Base-by-base conservation (phyloP, 2,888 invertebrate species). In the Calliopum simillimum region DNA sequence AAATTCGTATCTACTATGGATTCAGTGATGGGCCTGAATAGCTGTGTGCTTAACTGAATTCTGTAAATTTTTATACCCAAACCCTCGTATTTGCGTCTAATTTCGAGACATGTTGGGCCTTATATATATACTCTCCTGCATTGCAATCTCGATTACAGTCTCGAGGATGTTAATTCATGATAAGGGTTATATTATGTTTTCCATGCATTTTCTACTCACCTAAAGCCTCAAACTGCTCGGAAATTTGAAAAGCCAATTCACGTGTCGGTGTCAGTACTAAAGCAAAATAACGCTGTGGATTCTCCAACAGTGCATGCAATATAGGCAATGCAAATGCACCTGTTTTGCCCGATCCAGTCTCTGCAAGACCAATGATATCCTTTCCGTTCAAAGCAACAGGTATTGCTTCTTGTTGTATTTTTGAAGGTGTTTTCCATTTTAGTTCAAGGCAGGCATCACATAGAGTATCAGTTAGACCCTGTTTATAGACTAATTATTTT, bases 271-370 rank as follows among this genome's bases (percentile, higher is more conserved):
- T 99, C 64, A 99, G 86, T 75, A 99, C 89, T 0, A 98, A 87
- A 0, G 97, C 97, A 87, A 97, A 99, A 81, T 98, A 93, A 83
- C 98, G 89, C 83, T 98, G 98, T 0, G 98, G 98, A 81, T 92
- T 93, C 76, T 97, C 94, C 53, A 99, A 86, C 16, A 99, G 87
- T 0, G 94, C 90, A 81, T 99, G 99, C 43, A 99, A 86, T 74
- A 99, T 98, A 0, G 99, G 99, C 72, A 99, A 85, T 0, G 98
- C 98, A 87, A 99, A 99, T 0, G 99, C 98, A 5, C 95, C 99
- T 0, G 99, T 99, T 88, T 99, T 99, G 2, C 95, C 81, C 89
- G 86, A 76, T 89, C 95, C 94, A 70, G 92, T 94, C 78, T 98
- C 98, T 78, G 90, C 89, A 68, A 91, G 84, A 1, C 90, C 88